Conservation (phyloP, 2,888 invertebrate genomes). For the Aporophyla nigra region DNA sequence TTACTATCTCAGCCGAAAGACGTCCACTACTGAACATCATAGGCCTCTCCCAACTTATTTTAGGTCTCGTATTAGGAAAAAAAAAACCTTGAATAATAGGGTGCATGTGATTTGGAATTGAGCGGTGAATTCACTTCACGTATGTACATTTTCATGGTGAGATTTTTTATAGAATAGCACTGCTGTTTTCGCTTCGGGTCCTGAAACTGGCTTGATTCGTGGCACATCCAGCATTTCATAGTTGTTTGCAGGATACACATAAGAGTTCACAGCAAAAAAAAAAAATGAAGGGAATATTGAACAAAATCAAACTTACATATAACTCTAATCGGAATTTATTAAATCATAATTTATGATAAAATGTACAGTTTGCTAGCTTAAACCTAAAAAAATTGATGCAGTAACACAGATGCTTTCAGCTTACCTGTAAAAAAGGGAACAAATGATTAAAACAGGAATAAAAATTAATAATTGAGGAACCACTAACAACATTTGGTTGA, state of each 20-base stretch:
- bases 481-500: neutral
- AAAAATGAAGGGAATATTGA: neutral
- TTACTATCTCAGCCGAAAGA: neutral
- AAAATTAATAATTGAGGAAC: neutral
- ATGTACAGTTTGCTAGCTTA: conserved; percentile 84
- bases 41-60: neutral
- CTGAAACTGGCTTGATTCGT: neutral
- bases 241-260: neutral
- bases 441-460: neutral
- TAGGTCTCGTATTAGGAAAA: no score
- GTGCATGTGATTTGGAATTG: neutral
- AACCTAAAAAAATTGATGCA: conserved; percentile 73
- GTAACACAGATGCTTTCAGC: conserved; percentile 63
- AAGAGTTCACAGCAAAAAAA: neutral
- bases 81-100: no score
- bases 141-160: neutral
- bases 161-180: neutral
- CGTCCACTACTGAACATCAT: neutral
- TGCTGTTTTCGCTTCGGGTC: neutral
- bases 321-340: conserved; percentile 73
- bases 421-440: conserved; percentile 72
- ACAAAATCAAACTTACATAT: conserved; percentile 3
- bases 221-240: neutral
- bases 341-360: conserved; percentile 77
- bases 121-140: neutral